Evolutionary conservation across 1,140 invertebrate genomes (phyloP).

Genomic region (Nomia melanderi): DNA sequence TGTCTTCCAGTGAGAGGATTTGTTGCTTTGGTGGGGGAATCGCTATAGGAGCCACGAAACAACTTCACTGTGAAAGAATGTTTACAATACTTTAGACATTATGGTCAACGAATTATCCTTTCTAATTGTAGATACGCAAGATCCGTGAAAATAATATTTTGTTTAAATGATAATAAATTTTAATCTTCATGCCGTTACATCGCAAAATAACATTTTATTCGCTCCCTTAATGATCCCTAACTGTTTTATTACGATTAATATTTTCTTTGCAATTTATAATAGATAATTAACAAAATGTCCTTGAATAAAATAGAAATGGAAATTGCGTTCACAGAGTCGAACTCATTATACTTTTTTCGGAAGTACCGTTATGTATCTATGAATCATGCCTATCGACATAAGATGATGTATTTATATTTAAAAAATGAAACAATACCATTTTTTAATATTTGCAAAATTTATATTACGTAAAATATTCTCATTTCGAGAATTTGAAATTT

Average conservation of each 20-base stretch:
- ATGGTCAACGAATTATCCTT: not conserved
- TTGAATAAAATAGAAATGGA: not conserved
- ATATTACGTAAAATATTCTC: not conserved
- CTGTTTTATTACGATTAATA: not conserved
- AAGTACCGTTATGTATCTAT: not conserved
- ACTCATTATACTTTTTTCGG: not conserved
- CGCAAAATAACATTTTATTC: not conserved
- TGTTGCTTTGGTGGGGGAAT: not conserved
- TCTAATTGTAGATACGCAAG: no score
- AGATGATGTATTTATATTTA: not conserved
- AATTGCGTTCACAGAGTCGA: no score
- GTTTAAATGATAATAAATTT: not conserved
- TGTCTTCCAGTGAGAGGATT: slow-evolving; percentile 19
- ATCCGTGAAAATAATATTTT: not conserved
- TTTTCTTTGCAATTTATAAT: not conserved
- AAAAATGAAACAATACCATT: not conserved
- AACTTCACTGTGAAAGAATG: not conserved
- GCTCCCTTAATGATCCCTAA: not conserved
- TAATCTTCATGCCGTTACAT: not conserved
- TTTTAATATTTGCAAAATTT: not conserved
- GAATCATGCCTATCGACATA: not conserved
- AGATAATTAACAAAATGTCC: not conserved
- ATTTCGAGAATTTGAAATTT: not conserved
- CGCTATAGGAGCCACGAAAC: not conserved
- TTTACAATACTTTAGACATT: not conserved